Evolutionary conservation across 92 coral and sea anemone species (phyloP).

Genomic region (Diadumene lineata): DNA sequence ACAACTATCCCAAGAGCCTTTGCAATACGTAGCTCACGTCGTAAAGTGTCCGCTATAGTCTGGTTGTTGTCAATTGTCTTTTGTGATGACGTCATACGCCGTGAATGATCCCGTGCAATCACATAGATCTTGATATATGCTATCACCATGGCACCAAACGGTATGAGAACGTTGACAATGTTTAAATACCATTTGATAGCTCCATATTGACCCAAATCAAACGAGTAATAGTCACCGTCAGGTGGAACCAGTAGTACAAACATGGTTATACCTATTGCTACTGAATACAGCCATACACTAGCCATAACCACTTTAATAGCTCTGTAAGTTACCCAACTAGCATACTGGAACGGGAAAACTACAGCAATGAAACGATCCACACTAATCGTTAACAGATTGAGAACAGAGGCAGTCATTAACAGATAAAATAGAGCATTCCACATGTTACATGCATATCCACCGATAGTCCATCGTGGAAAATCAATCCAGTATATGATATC

Average conservation of each 20-base stretch:
- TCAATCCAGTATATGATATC: constrained; percentile 68
- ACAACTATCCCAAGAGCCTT: constrained; percentile 74
- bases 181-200: constrained; percentile 56
- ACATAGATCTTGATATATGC: constrained; percentile 66
- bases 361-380: constrained; percentile 80
- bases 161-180: constrained; percentile 57
- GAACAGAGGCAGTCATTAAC: constrained; percentile 65
- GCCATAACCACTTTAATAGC: constrained; percentile 47
- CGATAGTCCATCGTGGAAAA: constrained; percentile 78
- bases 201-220: constrained; percentile 46
- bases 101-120: constrained; percentile 66
- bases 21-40: constrained; percentile 69
- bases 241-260: constrained; percentile 70
- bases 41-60: constrained; percentile 28
- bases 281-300: constrained; percentile 66
- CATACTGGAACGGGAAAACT: constrained; percentile 75
- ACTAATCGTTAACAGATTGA: constrained; percentile 65
- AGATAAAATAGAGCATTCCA: constrained; percentile 77
- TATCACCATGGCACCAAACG: constrained; percentile 55
- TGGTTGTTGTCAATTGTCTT: neutral
- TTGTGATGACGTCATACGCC: constrained; percentile 24
- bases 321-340: constrained; percentile 54
- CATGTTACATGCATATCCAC: constrained; percentile 60
- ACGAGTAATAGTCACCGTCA: constrained; percentile 48
- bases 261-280: constrained; percentile 44